Evolutionary conservation across 2,888 invertebrate genomes (phyloP), one percentile per base, ranked within the genome.

Genomic region (Schizotus pectinicornis): DNA sequence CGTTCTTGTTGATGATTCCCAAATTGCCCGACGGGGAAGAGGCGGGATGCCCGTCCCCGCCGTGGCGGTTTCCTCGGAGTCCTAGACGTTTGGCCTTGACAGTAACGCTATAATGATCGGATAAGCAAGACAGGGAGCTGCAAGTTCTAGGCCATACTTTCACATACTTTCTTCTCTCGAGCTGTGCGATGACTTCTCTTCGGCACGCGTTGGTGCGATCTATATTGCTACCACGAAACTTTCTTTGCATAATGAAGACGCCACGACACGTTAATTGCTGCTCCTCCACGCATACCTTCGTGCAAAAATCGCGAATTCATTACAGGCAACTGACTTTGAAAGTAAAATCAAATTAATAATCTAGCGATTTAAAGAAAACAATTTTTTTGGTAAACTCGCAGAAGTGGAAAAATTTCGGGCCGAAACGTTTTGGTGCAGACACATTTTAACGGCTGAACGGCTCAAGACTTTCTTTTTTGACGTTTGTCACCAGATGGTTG

Each of bases 101-200:
- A 71, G 68, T 70, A 71, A 70, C 72, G 68, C 57, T 65, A 68
- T 67, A 65, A 70, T 68, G 67, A 70, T 71, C 66, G 63, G 70
- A 72, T 70, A 74, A 71, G 69, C 73, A 76, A 74, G 74, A 76
- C 75, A 73, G 72, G 74, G 73, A 75, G 75, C 73, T 70, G 62
- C 71, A 72, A 76, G 76, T 78, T 78, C 76, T 78, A 77, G 77
- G 77, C 73, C 77, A 74, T 68, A 77, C 78, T 78, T 78, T 78
- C 77, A 77, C 77, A 70, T 70, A 77, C 77, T 77, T 77, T 77
- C 77, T 76, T 77, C 72, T 74, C 62, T 63, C 13, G 48, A 43
- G 43, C 56, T 51, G 51, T 47, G 47, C 47, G 59, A 50, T 50
- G 56, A 50, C 56, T 56, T 50, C 56, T 56, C 50, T 56, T 34